Conservation (phyloP, 2,113 vertebrate genomes). For the Hippopotamus amphibius region DNA sequence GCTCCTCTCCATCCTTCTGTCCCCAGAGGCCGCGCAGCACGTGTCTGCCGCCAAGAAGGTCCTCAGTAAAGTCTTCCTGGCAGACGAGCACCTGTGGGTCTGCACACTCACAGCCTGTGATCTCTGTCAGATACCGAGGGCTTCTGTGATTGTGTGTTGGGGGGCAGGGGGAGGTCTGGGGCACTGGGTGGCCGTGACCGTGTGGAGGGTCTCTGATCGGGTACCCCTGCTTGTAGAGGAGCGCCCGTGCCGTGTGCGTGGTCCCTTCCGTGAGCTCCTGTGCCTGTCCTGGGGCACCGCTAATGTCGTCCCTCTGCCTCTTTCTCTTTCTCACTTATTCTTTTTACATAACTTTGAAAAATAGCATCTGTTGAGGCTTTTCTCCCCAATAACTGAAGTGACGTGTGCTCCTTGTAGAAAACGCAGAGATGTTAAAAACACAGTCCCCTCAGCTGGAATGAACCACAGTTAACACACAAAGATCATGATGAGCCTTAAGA, state of each 20-base stretch:
- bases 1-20: background rate
- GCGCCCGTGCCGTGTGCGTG: no score
- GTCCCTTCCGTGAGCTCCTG: accelerated
- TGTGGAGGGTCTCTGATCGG: background rate
- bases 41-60: background rate
- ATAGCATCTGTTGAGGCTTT: background rate
- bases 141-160: background rate
- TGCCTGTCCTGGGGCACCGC: background rate
- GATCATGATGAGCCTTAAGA: background rate
- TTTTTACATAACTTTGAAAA: constrained; percentile 11
- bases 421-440: background rate
- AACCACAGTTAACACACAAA: background rate
- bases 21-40: background rate
- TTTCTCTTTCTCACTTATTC: background rate
- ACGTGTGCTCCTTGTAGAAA: constrained; percentile 10
- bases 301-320: background rate
- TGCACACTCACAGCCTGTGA: background rate
- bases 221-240: background rate
- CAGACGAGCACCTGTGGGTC: accelerated
- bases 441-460: background rate
- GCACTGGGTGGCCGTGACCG: accelerated
- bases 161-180: background rate
- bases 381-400: background rate
- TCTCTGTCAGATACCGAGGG: accelerated
- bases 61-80: constrained; percentile 51